Evolutionary conservation across 2,113 vertebrate species (phyloP), one percentile per base, ranked within the genome.

Genomic region (Psittacus erithacus): DNA sequence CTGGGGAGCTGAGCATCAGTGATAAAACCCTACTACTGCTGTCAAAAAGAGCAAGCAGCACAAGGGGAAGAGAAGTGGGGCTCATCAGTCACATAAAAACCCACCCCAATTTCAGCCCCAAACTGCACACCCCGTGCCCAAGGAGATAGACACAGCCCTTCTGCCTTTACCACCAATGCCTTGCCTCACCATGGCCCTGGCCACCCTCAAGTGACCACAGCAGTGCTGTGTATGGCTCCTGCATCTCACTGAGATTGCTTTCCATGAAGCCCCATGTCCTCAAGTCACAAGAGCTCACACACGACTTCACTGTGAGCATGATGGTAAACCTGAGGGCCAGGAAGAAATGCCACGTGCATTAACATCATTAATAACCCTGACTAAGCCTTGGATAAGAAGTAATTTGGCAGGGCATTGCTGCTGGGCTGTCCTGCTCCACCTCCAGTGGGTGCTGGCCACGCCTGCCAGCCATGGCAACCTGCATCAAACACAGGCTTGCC

Each of bases 281-380:
- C 3, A 2, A n/a, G 35, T 9, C 39, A 59, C 43, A 43, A 2
- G 2, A 69, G 39, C 53, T 75, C 15, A 6, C 19, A 28, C 1
- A 1, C 1, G 10, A 65, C 75, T 57, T 22, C 35, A 64, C 24
- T 1, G 16, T 0, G 5, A 33, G 15, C 6, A 0, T 24, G 49
- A 43, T 0, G 0, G 55, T 38, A 65, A 83, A 60, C 10, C 53
- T 46, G 50, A 89, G 25, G 62, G 52, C 68, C 65, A 82, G 53
- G 22, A 18, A 59, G 65, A 60, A 57, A 49, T 6, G 17, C 44
- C 52, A 39, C 1, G 0, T 19, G 24, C 47, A 16, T 3, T 12
- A 29, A 22, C 52, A 33, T 24, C 29, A 53, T 64, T 31, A 70
- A 70, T 11, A 19, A 29, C 3, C 11, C 52, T 69, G 82, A 39